phyloP scores from a whole-genome alignment of 2,797 vertebrate species.

The Caiman crocodilus region DNA sequence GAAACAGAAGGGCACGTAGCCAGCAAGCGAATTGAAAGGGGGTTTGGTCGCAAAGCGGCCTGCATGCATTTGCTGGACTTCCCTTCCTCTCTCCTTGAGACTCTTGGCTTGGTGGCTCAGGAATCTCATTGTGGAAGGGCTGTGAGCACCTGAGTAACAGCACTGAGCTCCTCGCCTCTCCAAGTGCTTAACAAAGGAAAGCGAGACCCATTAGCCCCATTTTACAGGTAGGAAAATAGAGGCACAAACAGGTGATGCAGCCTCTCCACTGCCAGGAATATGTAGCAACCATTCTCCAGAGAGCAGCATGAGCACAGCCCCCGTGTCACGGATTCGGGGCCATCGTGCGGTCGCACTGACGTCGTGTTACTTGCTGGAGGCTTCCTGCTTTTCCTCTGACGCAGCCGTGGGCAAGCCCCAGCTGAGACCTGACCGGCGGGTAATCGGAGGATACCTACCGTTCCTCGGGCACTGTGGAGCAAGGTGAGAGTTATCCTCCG shows the following conservation, averaged over 20 bases:
- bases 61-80: neutral
- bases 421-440: neutral
- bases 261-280: neutral
- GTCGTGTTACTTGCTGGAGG: too few relatives aligned
- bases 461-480: neutral
- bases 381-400: too few relatives aligned
- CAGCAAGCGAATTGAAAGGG: neutral
- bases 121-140: neutral
- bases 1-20: neutral
- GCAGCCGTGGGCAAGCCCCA: neutral
- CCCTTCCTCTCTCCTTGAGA: neutral
- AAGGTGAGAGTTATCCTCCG: neutral
- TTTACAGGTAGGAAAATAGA: neutral
- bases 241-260: neutral
- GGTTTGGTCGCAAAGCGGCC: neutral
- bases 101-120: neutral
- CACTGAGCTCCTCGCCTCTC: neutral
- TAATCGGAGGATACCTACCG: neutral
- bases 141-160: neutral
- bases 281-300: neutral
- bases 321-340: too few relatives aligned
- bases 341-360: too few relatives aligned
- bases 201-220: neutral
- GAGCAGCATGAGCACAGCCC: neutral
- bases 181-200: neutral